These are phyloP conservation scores for Automeris io DNA, from an alignment of 2,888 invertebrate species.

Conservation along the genomic window DNA sequence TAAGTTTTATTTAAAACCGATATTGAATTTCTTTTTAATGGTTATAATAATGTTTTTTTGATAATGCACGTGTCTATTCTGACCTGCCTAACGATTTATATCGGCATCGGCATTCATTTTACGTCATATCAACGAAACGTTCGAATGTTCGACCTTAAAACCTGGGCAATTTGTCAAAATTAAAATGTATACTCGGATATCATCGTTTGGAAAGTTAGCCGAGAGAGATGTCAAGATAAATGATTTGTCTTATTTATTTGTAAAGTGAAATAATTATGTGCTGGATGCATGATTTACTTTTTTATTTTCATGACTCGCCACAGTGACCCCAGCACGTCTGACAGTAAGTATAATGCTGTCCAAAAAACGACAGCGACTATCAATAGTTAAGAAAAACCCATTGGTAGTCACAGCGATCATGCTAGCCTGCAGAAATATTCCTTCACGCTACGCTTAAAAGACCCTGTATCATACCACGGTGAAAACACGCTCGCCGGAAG, in stretches of 20 bases:
- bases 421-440: too few species aligned
- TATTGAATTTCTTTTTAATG: conserved; percentile 1
- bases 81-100: conserved; percentile 20
- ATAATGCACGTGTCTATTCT: conserved; percentile 15
- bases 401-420: too few species aligned
- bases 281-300: conserved; percentile 1
- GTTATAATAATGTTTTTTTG: conserved; percentile 15
- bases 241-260: conserved; percentile 10
- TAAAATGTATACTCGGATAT: conserved; percentile 8
- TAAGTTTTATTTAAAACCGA: neutral
- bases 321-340: too few species aligned
- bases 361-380: too few species aligned
- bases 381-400: too few species aligned
- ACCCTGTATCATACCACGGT: too few species aligned
- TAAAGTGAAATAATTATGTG: conserved; percentile 5
- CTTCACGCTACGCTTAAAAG: too few species aligned
- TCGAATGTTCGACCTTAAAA: conserved; percentile 14
- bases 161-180: neutral
- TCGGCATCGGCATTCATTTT: neutral
- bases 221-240: conserved; percentile 23
- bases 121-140: neutral
- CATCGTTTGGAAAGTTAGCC: conserved; percentile 16
- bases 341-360: too few species aligned
- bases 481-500: too few species aligned
- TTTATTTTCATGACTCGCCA: neutral